phyloP scores from a whole-genome alignment of 2,797 vertebrate genomes.

The Heliangelus exortis region DNA sequence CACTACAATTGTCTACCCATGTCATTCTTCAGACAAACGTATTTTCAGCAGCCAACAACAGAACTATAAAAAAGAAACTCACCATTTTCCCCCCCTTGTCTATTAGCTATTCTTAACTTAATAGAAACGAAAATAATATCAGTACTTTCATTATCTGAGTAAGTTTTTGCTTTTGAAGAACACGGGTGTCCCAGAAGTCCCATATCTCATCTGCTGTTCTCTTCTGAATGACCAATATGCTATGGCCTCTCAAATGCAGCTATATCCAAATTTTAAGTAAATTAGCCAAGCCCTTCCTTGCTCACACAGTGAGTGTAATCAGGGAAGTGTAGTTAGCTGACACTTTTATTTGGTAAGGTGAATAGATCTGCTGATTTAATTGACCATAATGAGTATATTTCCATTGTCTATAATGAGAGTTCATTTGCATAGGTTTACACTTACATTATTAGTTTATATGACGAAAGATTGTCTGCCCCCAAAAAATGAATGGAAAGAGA shows the following conservation, averaged over 20 bases:
- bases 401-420: background rate
- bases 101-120: background rate
- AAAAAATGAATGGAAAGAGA: background rate
- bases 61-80: background rate
- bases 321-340: background rate
- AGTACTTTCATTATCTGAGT: background rate
- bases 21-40: background rate
- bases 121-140: background rate
- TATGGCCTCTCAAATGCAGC: background rate
- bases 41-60: background rate
- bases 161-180: background rate
- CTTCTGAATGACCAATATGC: background rate
- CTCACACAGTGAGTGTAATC: background rate
- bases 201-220: background rate
- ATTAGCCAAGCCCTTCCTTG: background rate
- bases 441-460: background rate
- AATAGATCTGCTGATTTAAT: background rate
- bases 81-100: fast-evolving
- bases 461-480: background rate
- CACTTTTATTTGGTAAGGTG: background rate
- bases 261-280: background rate
- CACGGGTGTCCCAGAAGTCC: background rate
- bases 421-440: background rate
- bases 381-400: background rate
- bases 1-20: background rate